phyloP scores from a whole-genome alignment of 2,113 vertebrate species.

The Perca schrenkii region DNA sequence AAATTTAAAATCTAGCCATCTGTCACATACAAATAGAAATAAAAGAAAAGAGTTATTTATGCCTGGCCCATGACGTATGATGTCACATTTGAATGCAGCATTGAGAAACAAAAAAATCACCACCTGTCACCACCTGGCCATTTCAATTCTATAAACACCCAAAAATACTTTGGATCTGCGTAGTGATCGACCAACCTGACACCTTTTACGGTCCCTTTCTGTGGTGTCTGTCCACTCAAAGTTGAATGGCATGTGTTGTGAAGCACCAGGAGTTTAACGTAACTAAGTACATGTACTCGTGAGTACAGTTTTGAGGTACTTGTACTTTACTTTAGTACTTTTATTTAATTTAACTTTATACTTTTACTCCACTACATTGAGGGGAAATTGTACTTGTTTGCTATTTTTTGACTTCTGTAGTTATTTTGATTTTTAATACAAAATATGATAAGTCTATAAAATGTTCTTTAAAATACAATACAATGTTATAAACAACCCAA shows the following conservation, averaged over 20 bases:
- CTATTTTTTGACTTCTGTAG: not conserved
- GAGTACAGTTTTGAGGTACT: not conserved
- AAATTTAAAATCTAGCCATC: not conserved
- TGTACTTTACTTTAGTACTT: not conserved
- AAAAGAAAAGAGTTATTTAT: not conserved
- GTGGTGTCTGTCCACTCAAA: not conserved
- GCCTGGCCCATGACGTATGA: not conserved
- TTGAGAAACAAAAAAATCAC: not conserved
- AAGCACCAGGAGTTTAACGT: not conserved
- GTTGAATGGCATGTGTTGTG: not conserved
- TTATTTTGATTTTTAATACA: not conserved
- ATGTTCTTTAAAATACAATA: not conserved
- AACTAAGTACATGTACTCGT: not conserved
- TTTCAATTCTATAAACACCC: not conserved
- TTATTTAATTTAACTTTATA: not conserved
- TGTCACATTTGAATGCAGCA: not conserved
- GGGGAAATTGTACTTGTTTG: no score
- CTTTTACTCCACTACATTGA: not conserved
- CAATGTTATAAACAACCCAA: not conserved
- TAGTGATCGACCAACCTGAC: not conserved
- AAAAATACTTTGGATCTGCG: not conserved
- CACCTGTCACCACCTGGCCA: not conserved
- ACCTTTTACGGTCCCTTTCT: no score
- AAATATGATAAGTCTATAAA: not conserved
- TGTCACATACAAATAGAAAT: slow-evolving; percentile 4